Evolutionary conservation across 2,888 invertebrate genomes (phyloP), one percentile per base, ranked within the genome.

Genomic region (Tholera decimalis): DNA sequence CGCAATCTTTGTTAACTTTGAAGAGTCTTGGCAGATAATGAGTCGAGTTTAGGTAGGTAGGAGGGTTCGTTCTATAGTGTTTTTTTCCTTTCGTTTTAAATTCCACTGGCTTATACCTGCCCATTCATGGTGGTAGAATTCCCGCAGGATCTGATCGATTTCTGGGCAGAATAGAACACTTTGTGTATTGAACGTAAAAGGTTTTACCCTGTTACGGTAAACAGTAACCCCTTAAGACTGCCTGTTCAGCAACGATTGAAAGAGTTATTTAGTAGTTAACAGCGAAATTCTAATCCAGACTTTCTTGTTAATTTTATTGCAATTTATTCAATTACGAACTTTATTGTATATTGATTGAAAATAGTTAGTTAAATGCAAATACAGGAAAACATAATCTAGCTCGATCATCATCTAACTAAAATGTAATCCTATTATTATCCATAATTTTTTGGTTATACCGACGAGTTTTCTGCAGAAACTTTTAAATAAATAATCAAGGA

Each of bases 1-100:
- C 66, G 62, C 80, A 85, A 80, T 68, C 79, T 81, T 83, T 79
- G 74, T 80, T 78, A 85, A 84, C 81, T 86, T 82, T 66, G 73
- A 78, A 82, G 82, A 78, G 76, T 68, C 46, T 59, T 54, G 56
- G 60, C 47, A 59, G 53, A 60, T 75, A 80, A 78, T 78, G 62
- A 73, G 54, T 54, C 35, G 26, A 58, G 50, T 51, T 72, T 50
- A 28, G 37, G 39, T 20, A 28, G 43, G 26, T 55, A 51, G 18
- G n/a, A 24, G 20, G 46, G 46, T 15, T 55, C 41, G 35, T 50
- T 30, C 11, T n/a, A 35, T 11, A 2, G 18, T 11, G n/a, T 2
- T 46, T 58, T 58, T 70, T 56, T 61, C 46, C 58, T 53, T 58
- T 58, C 24, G 9, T 30, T 70, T 74, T 62, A 56, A 59, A 77